These are phyloP conservation scores for Dermatophagoides farinae DNA, from an alignment of 1,140 invertebrate species.

Conservation along the genomic window DNA sequence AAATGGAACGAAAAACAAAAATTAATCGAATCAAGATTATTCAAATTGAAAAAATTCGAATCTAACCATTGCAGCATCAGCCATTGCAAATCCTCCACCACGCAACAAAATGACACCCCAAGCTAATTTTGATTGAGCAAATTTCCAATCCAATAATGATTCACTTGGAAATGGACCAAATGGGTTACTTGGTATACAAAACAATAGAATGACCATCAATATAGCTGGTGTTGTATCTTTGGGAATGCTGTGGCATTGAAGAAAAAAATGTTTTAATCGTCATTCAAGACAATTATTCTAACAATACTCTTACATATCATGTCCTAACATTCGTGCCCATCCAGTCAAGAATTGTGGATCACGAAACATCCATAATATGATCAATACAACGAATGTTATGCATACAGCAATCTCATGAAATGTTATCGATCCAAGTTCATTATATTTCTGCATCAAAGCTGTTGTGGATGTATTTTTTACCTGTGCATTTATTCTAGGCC, in stretches of 20 bases:
- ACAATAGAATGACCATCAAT: slow-evolving; percentile 52
- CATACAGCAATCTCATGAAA: slow-evolving; percentile 31
- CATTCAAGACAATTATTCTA: not conserved
- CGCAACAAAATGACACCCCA: slow-evolving; percentile 32
- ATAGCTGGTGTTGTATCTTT: slow-evolving; percentile 59
- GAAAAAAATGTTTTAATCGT: not conserved
- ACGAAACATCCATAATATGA: slow-evolving; percentile 34
- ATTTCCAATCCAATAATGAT: slow-evolving; percentile 24
- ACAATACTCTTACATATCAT: slow-evolving; percentile 14
- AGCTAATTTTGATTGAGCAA: slow-evolving; percentile 26
- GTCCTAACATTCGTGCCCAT: slow-evolving; percentile 29
- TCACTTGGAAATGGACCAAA: slow-evolving; percentile 10
- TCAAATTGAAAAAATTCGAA: not conserved
- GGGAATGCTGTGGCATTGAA: slow-evolving; percentile 14
- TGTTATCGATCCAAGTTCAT: slow-evolving; percentile 47
- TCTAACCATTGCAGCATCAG: slow-evolving; percentile 45
- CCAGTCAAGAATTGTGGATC: slow-evolving; percentile 33
- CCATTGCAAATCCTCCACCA: slow-evolving; percentile 67
- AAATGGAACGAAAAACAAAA: slow-evolving; percentile 1
- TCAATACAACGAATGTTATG: slow-evolving; percentile 29
- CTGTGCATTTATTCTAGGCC: not conserved
- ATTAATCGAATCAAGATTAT: not conserved
- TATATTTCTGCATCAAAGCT: slow-evolving; percentile 44
- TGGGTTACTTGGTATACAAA: slow-evolving; percentile 51
- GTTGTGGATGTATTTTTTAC: slow-evolving; percentile 1